A percentile compares a stretch with the other conserved stretches of the same genome.
These are phyloP conservation scores for Nymphalis io DNA, from an alignment of 1,140 invertebrate genomes.

Conservation along the genomic window DNA sequence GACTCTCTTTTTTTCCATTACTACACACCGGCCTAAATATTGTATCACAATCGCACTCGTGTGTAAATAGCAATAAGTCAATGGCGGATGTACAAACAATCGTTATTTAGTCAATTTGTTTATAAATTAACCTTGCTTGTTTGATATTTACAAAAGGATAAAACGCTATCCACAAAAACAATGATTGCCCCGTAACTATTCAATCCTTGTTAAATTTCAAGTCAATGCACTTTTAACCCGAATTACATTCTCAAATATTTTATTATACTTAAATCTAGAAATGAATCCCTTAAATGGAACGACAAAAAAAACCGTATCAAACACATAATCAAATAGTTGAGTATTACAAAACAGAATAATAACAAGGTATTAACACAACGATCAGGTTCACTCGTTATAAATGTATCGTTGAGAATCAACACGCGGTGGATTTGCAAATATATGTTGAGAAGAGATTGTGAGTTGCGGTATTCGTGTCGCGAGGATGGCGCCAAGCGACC, in stretches of 20 bases:
- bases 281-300: too few species aligned
- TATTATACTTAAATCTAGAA: background rate
- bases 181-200: slow-evolving; percentile 13
- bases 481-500: slow-evolving; percentile 35
- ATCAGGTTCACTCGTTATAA: background rate
- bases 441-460: slow-evolving; percentile 28
- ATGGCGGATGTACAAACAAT: slow-evolving; percentile 18
- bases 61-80: slow-evolving; percentile 49
- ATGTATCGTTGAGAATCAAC: slow-evolving; percentile 14
- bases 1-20: slow-evolving; percentile 29
- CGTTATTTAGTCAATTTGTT: slow-evolving; percentile 14
- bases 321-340: too few species aligned
- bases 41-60: slow-evolving; percentile 39
- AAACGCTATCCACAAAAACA: slow-evolving; percentile 27
- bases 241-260: slow-evolving; percentile 18
- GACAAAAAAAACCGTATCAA: too few species aligned
- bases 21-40: slow-evolving; percentile 43
- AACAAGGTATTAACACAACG: slow-evolving; percentile 4
- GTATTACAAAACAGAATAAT: background rate
- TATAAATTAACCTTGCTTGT: slow-evolving; percentile 21
- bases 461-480: slow-evolving; percentile 30
- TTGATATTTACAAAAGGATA: slow-evolving; percentile 36
- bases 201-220: slow-evolving; percentile 15
- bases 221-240: slow-evolving; percentile 31
- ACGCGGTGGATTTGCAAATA: slow-evolving; percentile 30